phyloP scores from a whole-genome alignment of 2,113 vertebrate species.

The Hucho hucho region DNA sequence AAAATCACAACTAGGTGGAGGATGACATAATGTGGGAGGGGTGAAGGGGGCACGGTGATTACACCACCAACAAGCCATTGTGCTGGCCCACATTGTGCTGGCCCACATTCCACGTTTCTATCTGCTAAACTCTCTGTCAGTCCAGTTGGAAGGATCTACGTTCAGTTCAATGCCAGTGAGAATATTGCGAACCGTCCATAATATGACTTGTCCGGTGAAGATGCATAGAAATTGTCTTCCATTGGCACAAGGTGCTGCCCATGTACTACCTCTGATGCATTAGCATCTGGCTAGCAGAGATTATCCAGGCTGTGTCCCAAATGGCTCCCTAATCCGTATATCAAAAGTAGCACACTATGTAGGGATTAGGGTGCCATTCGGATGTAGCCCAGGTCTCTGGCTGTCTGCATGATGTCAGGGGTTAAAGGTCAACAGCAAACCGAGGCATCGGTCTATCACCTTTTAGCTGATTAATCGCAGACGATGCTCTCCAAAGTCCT shows the following conservation, averaged over 20 bases:
- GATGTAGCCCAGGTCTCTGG: background rate
- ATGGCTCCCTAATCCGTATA: background rate
- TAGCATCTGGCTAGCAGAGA: conserved; percentile 30
- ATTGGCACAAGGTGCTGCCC: conserved; percentile 1
- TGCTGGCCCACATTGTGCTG: background rate
- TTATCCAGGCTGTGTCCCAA: background rate
- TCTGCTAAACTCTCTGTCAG: background rate
- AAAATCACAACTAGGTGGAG: conserved; percentile 7
- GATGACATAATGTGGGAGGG: background rate
- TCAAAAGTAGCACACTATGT: too few relatives aligned
- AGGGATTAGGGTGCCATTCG: too few relatives aligned
- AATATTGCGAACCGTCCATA: background rate
- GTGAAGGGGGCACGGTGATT: background rate
- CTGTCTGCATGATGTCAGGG: conserved; percentile 16
- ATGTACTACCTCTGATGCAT: conserved; percentile 15
- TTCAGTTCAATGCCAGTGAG: conserved; percentile 1
- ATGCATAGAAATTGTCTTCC: background rate
- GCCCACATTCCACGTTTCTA: background rate
- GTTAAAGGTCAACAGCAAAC: conserved; percentile 5
- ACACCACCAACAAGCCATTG: background rate
- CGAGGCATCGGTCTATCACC: background rate
- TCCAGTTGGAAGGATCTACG: background rate
- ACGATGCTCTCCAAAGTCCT: background rate
- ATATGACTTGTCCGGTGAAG: background rate
- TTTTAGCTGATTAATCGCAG: conserved; percentile 1